Percentiles rank a stretch among this genome's conserved stretches.
These are phyloP conservation scores for Corvus hawaiiensis DNA, from an alignment of 2,113 vertebrate species.

Conservation along the genomic window DNA sequence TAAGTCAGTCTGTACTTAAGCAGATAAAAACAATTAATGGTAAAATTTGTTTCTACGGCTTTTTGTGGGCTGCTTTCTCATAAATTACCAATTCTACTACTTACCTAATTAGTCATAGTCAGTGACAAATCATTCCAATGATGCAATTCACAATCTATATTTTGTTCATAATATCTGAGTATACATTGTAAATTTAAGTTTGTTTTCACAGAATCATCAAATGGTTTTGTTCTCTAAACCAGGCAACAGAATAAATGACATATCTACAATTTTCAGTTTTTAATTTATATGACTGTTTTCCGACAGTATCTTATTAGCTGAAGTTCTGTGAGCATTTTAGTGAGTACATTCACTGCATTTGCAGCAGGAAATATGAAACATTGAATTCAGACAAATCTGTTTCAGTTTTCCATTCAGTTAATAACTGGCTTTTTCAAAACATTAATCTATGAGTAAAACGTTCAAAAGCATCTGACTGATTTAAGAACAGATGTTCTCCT, in stretches of 20 bases:
- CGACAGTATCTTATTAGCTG: not conserved
- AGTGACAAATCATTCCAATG: not conserved
- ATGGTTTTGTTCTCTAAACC: not conserved
- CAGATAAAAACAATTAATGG: not conserved
- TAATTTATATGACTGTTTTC: not conserved
- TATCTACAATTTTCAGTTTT: not conserved
- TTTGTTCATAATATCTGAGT: not conserved
- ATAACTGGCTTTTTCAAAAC: not conserved
- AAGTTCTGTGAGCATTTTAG: not conserved
- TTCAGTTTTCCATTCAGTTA: not conserved
- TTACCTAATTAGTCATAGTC: not conserved
- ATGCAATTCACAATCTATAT: not conserved
- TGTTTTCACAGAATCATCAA: not conserved
- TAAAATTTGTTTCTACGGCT: not conserved
- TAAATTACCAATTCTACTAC: not conserved
- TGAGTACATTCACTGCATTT: not conserved
- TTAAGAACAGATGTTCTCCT: not conserved
- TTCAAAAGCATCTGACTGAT: not conserved
- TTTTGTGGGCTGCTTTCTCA: not conserved
- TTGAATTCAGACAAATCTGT: not conserved
- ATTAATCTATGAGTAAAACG: not conserved
- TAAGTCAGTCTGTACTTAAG: not conserved
- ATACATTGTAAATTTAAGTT: not conserved
- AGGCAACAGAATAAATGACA: not conserved
- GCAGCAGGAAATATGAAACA: not conserved